These are phyloP conservation scores for Anthrax anthrax DNA, from an alignment of 2,888 invertebrate genomes.

Conservation along the genomic window DNA sequence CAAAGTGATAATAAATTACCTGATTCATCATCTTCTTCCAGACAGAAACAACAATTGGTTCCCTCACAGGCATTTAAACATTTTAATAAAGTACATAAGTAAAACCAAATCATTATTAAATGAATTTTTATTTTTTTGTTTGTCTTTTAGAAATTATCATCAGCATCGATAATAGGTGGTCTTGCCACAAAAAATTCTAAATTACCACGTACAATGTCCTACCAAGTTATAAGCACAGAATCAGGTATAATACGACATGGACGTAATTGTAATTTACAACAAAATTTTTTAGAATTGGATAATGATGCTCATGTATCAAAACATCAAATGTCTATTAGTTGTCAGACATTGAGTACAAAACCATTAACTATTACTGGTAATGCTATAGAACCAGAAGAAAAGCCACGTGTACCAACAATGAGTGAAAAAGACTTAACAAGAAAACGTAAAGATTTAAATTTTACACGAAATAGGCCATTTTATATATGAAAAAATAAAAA, in stretches of 20 bases:
- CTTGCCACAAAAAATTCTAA: slow-evolving; percentile 9
- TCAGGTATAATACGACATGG: background rate
- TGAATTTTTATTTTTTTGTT: no score
- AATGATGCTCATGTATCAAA: no score
- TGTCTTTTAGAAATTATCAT: no score
- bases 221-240: slow-evolving; percentile 12
- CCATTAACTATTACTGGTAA: slow-evolving; percentile 38
- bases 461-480: slow-evolving; percentile 1
- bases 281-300: no score
- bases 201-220: slow-evolving; percentile 15
- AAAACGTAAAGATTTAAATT: slow-evolving; percentile 11
- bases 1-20: no score
- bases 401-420: slow-evolving; percentile 43
- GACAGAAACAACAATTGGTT: no score
- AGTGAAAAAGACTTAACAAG: slow-evolving; percentile 42
- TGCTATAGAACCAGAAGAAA: slow-evolving; percentile 42
- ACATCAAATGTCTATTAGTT: background rate
- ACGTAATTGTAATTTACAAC: background rate
- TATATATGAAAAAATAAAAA: no score
- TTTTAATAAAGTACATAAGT: no score
- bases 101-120: no score
- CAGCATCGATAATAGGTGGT: no score
- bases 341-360: background rate
- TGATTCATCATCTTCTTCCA: no score
- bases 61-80: no score